These are phyloP conservation scores for Neosilurus mollespiculum DNA, from an alignment of 2,797 vertebrate genomes.

Conservation along the genomic window DNA sequence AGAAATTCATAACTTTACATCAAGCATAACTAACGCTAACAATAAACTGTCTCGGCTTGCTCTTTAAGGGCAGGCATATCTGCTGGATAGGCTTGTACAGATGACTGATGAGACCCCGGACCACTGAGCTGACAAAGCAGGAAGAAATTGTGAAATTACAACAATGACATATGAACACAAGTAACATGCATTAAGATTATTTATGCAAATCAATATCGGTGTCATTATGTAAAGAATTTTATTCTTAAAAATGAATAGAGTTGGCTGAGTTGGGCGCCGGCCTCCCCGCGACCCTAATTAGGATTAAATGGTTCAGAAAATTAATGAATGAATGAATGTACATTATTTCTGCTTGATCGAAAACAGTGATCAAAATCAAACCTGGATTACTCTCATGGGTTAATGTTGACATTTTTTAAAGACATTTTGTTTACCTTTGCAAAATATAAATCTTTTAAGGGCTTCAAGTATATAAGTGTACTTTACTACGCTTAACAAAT, in stretches of 20 bases:
- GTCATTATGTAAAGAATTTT: not conserved
- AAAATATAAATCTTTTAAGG: not conserved
- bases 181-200: not conserved
- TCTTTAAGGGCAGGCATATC: not conserved
- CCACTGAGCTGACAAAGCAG: not conserved
- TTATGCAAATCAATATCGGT: not conserved
- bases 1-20: constrained; percentile 9
- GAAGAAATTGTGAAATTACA: not conserved
- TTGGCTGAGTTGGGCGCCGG: too few species aligned
- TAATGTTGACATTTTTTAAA: not conserved
- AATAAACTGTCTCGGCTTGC: not conserved
- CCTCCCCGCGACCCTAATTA: too few species aligned
- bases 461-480: not conserved
- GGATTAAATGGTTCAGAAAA: too few species aligned
- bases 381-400: not conserved
- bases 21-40: not conserved
- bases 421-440: not conserved
- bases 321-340: too few species aligned
- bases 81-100: too few species aligned
- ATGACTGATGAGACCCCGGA: not conserved
- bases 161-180: not conserved
- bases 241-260: not conserved
- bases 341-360: too few species aligned
- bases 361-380: not conserved
- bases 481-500: not conserved